Evolutionary conservation across 1,140 invertebrate species (phyloP), one percentile per base, ranked within the genome.

Genomic region (Lucilia sericata): DNA sequence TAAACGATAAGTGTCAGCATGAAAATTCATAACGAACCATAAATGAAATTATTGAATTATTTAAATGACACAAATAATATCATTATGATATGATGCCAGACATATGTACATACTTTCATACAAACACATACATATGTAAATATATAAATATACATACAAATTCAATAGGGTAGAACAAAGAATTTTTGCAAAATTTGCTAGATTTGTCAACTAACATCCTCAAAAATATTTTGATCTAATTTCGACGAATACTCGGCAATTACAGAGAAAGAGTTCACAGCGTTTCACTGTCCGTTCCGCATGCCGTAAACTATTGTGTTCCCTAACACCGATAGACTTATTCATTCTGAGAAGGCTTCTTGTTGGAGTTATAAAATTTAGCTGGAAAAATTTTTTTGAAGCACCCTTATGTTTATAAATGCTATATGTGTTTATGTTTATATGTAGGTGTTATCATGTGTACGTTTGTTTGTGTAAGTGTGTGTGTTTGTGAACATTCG

Each of bases 11-110:
- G 49, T 78, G 74, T 84, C 83, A 78, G 74, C 47, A 60, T 84
- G 83, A 84, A 80, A 84, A 81, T 81, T 80, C 84, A 75, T 74
- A 84, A 82, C 84, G 78, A 81, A 51, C 55, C 30, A 70, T 85
- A 55, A 83, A 76, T 82, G 81, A 60, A 83, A 85, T 81, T 85
- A 86, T 86, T 86, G 83, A 89, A 89, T 89, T 89, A 89, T 89
- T 89, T 87, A 88, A 89, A 89, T 89, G 88, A 87, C 87, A 83
- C 85, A 87, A 87, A 86, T 86, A 86, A 87, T 87, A 87, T 85
- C 85, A 86, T 86, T 82, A 49, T 82, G 82, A 82, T 82, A 84
- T 80, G 76, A 82, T 17, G 76, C 42, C 82, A 80, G 42, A 85
- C 75, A 83, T 47, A 84, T 25, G 47, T 34, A 65, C 70, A 34